Evolutionary conservation across 2,113 vertebrate species (phyloP), one percentile per base, ranked within the genome.

Genomic region (Pardalotus punctatus): DNA sequence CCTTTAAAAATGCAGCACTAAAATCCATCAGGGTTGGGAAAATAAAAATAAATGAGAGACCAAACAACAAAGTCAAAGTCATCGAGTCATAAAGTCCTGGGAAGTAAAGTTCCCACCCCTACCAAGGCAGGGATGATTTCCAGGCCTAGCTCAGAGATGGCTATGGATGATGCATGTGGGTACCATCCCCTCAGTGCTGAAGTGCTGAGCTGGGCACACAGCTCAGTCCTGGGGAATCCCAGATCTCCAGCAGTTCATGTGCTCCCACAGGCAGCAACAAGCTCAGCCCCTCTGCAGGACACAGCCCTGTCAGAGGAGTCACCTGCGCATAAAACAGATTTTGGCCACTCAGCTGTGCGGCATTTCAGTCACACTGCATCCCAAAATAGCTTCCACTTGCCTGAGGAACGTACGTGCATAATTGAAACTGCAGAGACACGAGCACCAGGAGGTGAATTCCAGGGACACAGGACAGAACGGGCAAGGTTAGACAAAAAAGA

Each of bases 381-480:
- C 81, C 79, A 94, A 90, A 96, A 95, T 90, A 94, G 81, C 36
- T 86, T 16, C 7, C 6, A 47, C 71, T 90, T 91, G 94, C 91
- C 84, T 51, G 74, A 93, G 73, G 81, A 97, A 69, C 0, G 1
- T 15, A 67, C 2, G 0, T 22, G 61, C 53, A 91, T 79, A 87
- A 94, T 8, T 80, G 74, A 76, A 79, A 69, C 73, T 80, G 87
- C 84, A 96, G 78, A 85, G 78, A 64, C 18, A 76, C 8, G 18
- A 74, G 36, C 70, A 77, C 9, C 47, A 66, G 47, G 81, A 83
- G 71, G 66, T 69, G 56, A 22, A 43, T 73, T 80, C 58, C 79
- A 83, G 88, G 79, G 58, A 86, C 4, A 5, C 1, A 80, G 67
- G 62, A 76, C 58, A 43, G 47, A 64, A 58, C 0, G 2, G 40